Evolutionary conservation across 2,888 invertebrate genomes (phyloP).

Genomic region (Apodemia zela): DNA sequence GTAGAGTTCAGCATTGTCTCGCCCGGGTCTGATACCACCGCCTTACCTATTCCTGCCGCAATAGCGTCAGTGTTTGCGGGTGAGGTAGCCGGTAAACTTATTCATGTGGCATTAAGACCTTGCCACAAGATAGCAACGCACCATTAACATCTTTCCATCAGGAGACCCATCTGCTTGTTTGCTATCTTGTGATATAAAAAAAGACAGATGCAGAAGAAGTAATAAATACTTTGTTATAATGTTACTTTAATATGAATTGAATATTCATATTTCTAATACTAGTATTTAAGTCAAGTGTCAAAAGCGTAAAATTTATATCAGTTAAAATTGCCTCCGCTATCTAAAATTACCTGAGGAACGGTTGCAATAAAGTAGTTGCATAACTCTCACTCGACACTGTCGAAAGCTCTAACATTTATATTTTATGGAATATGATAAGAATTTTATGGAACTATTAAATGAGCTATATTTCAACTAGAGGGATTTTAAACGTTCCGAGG

Average conservation of each 20-base stretch:
- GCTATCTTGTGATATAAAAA: too few relatives aligned
- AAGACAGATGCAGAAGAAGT: too few relatives aligned
- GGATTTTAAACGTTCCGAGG: not conserved
- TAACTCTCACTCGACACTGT: not conserved
- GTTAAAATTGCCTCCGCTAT: not conserved
- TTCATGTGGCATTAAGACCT: too few relatives aligned
- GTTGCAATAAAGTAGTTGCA: slow-evolving; percentile 7
- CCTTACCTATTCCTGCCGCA: too few relatives aligned
- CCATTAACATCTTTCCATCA: too few relatives aligned
- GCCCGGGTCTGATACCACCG: too few relatives aligned
- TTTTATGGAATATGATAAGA: slow-evolving; percentile 4
- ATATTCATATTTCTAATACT: not conserved
- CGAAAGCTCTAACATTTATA: not conserved
- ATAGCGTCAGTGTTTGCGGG: too few relatives aligned
- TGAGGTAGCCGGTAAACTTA: too few relatives aligned
- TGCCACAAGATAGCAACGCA: too few relatives aligned
- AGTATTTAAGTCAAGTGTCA: not conserved
- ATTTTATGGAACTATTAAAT: slow-evolving; percentile 8
- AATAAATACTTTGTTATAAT: too few relatives aligned
- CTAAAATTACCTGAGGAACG: slow-evolving; percentile 3
- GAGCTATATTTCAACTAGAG: not conserved
- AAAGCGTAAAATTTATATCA: slow-evolving; percentile 2
- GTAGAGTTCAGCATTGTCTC: too few relatives aligned
- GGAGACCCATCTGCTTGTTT: too few relatives aligned
- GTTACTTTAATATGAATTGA: not conserved